Evolutionary conservation across 1,140 invertebrate species (phyloP).

Genomic region (Acyrthosiphon pisum): DNA sequence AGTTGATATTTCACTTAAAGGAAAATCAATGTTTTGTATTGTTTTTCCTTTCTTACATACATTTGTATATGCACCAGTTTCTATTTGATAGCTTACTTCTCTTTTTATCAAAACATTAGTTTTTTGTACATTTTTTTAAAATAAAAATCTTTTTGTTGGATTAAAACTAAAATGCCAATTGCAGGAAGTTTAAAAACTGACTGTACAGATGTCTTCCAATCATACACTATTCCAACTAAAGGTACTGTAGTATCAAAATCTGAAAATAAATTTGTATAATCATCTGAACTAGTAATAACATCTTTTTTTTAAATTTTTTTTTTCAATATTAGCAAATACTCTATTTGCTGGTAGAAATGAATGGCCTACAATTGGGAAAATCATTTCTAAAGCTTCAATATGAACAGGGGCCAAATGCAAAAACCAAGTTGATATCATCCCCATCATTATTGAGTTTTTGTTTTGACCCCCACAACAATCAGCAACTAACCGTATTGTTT

Average conservation of each 20-base stretch:
- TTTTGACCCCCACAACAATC: constrained; percentile 62
- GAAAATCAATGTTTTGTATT: neutral
- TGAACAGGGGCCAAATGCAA: constrained; percentile 59
- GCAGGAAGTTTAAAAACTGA: constrained; percentile 14
- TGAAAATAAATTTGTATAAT: constrained; percentile 57
- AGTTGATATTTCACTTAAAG: neutral
- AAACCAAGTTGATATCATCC: constrained; percentile 60
- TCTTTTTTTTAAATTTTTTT: constrained; percentile 59
- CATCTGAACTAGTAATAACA: constrained; percentile 57
- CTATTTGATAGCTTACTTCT: constrained; percentile 1
- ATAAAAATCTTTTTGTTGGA: constrained; percentile 58
- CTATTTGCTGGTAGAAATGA: constrained; percentile 61
- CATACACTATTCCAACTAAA: constrained; percentile 51
- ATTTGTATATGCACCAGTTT: constrained; percentile 2
- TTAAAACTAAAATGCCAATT: constrained; percentile 59
- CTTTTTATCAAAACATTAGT: constrained; percentile 55
- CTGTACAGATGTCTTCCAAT: constrained; percentile 56
- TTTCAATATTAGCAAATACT: constrained; percentile 62
- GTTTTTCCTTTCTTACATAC: neutral
- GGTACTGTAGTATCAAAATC: constrained; percentile 54
- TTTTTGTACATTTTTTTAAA: constrained; percentile 50
- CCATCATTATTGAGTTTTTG: constrained; percentile 62
- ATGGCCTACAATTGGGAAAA: constrained; percentile 61
- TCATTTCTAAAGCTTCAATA: constrained; percentile 59
- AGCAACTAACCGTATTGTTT: constrained; percentile 59